A percentile compares a stretch with the other conserved stretches of the same genome.
phyloP scores from a whole-genome alignment of 92 coral and sea anemone species.

The Anthopleura xanthogrammica region DNA sequence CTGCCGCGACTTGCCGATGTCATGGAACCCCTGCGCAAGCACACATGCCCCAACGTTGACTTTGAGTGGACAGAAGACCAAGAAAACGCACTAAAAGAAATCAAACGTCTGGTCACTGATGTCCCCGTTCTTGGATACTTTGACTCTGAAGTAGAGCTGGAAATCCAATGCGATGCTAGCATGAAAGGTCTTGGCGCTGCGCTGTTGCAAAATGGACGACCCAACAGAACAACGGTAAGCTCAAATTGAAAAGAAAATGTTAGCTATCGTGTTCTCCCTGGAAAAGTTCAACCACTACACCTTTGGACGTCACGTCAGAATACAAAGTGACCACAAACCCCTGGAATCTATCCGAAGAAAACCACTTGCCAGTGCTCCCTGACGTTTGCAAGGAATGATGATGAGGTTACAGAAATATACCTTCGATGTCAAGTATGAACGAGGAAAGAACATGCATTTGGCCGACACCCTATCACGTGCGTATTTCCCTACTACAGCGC shows the following conservation, averaged over 20 bases:
- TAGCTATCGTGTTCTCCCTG: slow-evolving; percentile 6
- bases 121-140: slow-evolving; percentile 36
- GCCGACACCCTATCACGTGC: slow-evolving; percentile 50
- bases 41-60: slow-evolving; percentile 37
- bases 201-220: slow-evolving; percentile 34
- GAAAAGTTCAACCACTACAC: slow-evolving; percentile 22
- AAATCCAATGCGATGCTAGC: slow-evolving; percentile 33
- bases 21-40: slow-evolving; percentile 43
- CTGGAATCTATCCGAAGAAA: slow-evolving; percentile 29
- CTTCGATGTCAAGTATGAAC: slow-evolving; percentile 28
- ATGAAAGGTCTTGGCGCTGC: slow-evolving; percentile 35
- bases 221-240: slow-evolving; percentile 20
- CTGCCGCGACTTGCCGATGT: slow-evolving; percentile 22
- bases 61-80: slow-evolving; percentile 40
- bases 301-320: slow-evolving; percentile 30
- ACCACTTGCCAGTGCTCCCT: too few species aligned
- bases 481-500: slow-evolving; percentile 5
- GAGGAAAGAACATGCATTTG: slow-evolving; percentile 30
- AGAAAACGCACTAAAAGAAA: slow-evolving; percentile 32
- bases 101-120: slow-evolving; percentile 29
- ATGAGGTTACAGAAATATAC: slow-evolving; percentile 38
- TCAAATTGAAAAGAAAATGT: background rate
- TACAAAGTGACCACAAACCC: slow-evolving; percentile 2
- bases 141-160: slow-evolving; percentile 18
- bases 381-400: slow-evolving; percentile 53